Evolutionary conservation across 1,140 invertebrate species (phyloP).

Genomic region (fruit fly (Drosophila melanogaster)): DNA sequence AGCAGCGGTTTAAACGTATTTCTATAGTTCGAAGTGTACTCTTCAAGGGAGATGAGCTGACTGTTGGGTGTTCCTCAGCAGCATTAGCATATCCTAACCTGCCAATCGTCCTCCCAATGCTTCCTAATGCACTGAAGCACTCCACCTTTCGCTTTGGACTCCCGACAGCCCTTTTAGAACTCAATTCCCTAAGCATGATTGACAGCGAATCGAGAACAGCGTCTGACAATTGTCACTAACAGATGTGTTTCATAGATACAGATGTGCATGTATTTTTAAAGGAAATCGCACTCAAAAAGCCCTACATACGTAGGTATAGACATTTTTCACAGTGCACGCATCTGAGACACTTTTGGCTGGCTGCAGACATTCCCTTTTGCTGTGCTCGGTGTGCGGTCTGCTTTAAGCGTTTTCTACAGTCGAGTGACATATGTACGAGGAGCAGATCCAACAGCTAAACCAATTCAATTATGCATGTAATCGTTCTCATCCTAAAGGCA

Average conservation of each 20-base stretch:
- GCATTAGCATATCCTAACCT: slow-evolving; percentile 62
- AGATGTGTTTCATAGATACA: slow-evolving; percentile 24
- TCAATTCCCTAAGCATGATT: slow-evolving; percentile 65
- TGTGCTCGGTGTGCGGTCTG: slow-evolving; percentile 11
- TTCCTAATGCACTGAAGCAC: slow-evolving; percentile 21
- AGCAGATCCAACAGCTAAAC: slow-evolving; percentile 59
- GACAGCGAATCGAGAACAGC: slow-evolving; percentile 58
- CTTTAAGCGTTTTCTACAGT: slow-evolving; percentile 27
- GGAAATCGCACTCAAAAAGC: slow-evolving; percentile 6
- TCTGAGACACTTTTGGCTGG: slow-evolving; percentile 16
- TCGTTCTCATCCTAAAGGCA: slow-evolving; percentile 65
- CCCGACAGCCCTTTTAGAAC: slow-evolving; percentile 24
- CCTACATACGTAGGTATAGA: no score
- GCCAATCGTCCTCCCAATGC: background rate
- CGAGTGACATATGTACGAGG: slow-evolving; percentile 1
- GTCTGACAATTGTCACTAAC: slow-evolving; percentile 52
- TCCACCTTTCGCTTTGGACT: background rate
- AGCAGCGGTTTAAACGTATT: slow-evolving; percentile 61
- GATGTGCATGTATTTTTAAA: slow-evolving; percentile 22
- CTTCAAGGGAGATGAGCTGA: slow-evolving; percentile 4
- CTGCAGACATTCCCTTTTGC: slow-evolving; percentile 28
- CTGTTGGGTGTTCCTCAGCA: slow-evolving; percentile 48
- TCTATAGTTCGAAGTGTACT: slow-evolving; percentile 42
- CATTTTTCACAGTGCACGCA: slow-evolving; percentile 11
- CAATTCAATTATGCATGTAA: slow-evolving; percentile 82